A percentile compares a stretch with the other conserved stretches of the same genome.
Evolutionary conservation across 2,888 invertebrate genomes (phyloP).

Genomic region (Blera fallax): DNA sequence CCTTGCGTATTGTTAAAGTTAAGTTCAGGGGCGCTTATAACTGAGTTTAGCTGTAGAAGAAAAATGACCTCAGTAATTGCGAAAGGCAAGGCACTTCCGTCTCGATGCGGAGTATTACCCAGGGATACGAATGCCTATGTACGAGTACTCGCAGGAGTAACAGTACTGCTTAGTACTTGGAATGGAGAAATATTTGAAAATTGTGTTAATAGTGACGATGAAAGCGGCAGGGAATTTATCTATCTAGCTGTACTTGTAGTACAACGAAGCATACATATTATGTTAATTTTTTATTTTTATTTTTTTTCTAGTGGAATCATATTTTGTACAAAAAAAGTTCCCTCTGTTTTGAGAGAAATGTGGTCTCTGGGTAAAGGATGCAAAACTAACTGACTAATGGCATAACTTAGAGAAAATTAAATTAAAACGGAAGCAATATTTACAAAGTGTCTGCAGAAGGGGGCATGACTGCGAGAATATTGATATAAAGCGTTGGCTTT

Average conservation of each 20-base stretch:
- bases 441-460: neutral
- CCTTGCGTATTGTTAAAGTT: conserved; percentile 16
- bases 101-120: neutral
- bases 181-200: conserved; percentile 21
- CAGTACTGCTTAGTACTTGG: neutral
- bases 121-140: neutral
- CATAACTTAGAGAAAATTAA: conserved; percentile 16
- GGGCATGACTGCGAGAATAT: neutral
- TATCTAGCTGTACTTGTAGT: too few relatives aligned
- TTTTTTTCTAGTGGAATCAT: neutral
- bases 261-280: conserved; percentile 9
- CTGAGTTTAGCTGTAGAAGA: conserved; percentile 29
- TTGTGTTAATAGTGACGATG: conserved; percentile 41
- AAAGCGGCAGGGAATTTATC: conserved; percentile 28
- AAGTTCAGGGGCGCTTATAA: conserved; percentile 20
- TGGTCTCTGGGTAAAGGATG: conserved; percentile 1
- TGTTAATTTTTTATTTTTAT: conserved; percentile 23
- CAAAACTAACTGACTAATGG: conserved; percentile 10
- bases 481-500: neutral
- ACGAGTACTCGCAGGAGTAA: too few relatives aligned
- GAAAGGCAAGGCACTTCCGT: neutral
- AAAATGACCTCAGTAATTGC: conserved; percentile 43
- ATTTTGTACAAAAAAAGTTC: neutral
- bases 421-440: conserved; percentile 6
- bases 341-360: neutral